Evolutionary conservation across 2,113 vertebrate species (phyloP).

Genomic region (Asarcornis scutulata): DNA sequence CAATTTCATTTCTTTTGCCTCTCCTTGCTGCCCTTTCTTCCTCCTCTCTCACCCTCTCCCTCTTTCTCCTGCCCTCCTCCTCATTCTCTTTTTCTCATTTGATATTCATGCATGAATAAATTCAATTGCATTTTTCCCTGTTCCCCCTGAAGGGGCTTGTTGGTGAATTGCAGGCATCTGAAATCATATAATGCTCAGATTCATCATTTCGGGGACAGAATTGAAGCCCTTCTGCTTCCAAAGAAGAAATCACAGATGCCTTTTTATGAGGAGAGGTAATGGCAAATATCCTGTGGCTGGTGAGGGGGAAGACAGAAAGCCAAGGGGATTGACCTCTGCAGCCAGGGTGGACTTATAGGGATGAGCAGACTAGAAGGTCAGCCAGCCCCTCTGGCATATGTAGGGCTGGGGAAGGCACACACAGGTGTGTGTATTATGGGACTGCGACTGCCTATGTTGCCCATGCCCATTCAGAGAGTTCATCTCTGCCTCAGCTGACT

Average conservation of each 20-base stretch:
- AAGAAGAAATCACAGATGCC: not conserved
- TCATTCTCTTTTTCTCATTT: slow-evolving; percentile 63
- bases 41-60: not conserved
- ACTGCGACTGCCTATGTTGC: not conserved
- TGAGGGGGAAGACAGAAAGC: not conserved
- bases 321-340: not conserved
- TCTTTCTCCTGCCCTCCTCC: slow-evolving; percentile 25
- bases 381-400: not conserved
- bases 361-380: not conserved
- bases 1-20: not conserved
- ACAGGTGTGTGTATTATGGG: not conserved
- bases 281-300: not conserved
- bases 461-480: not conserved
- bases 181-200: slow-evolving; percentile 60
- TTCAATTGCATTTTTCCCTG: slow-evolving; percentile 67
- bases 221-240: slow-evolving; percentile 16
- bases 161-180: slow-evolving; percentile 67
- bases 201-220: slow-evolving; percentile 45
- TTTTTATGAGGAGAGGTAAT: not conserved
- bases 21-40: not conserved
- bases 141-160: slow-evolving; percentile 68
- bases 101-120: slow-evolving; percentile 74
- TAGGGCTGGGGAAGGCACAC: not conserved
- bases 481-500: not conserved
- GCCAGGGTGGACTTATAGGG: not conserved